Evolutionary conservation across 1,140 invertebrate species (phyloP).

Genomic region (Eupristina koningsbergeri): DNA sequence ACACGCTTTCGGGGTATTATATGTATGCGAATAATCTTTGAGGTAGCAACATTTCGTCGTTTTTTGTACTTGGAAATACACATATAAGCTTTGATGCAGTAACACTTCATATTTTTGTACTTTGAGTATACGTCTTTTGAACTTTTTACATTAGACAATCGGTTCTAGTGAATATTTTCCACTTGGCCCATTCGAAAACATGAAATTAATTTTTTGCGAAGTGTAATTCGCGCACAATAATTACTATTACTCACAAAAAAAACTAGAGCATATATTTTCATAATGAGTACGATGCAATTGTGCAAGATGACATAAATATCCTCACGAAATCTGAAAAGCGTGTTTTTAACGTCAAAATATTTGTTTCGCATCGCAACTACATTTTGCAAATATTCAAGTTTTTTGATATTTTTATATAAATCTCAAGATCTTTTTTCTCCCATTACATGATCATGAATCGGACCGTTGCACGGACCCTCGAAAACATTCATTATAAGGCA

Average conservation of each 20-base stretch:
- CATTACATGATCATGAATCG: constrained; percentile 20
- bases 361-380: background rate
- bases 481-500: constrained; percentile 35
- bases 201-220: background rate
- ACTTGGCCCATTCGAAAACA: constrained; percentile 13
- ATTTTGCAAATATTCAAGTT: background rate
- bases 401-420: background rate
- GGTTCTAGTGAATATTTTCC: constrained; percentile 15
- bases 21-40: constrained; percentile 18
- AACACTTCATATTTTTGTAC: constrained; percentile 27
- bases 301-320: background rate
- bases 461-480: constrained; percentile 33
- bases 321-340: background rate
- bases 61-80: constrained; percentile 34
- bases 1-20: too few species aligned
- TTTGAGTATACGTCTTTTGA: constrained; percentile 25
- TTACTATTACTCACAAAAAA: background rate
- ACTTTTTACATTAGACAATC: constrained; percentile 21
- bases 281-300: background rate
- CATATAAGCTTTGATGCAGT: constrained; percentile 2
- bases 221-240: background rate
- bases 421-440: constrained; percentile 1
- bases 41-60: constrained; percentile 33
- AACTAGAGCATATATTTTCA: background rate
- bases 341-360: background rate